These are phyloP conservation scores for Phrixothrix hirtus DNA, from an alignment of 2,888 invertebrate species.

Conservation along the genomic window DNA sequence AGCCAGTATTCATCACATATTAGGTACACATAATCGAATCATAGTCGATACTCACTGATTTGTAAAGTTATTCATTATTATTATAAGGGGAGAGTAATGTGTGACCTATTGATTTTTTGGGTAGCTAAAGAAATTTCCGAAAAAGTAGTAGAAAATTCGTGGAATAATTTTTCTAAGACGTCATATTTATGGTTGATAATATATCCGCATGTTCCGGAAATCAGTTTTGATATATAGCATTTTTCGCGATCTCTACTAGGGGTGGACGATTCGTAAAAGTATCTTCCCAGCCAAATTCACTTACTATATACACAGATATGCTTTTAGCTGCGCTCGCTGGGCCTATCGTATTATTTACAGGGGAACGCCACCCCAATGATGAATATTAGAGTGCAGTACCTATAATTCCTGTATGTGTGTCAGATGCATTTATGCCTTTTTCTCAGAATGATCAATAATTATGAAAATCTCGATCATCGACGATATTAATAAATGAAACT, in stretches of 20 bases:
- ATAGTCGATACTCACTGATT: constrained; percentile 46
- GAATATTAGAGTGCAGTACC: constrained; percentile 25
- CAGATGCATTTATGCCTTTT: constrained; percentile 3
- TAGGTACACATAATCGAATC: constrained; percentile 48
- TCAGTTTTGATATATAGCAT: constrained; percentile 41
- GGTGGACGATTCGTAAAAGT: constrained; percentile 38
- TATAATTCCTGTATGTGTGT: constrained; percentile 18
- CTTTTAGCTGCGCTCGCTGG: constrained; percentile 40
- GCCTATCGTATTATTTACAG: constrained; percentile 37
- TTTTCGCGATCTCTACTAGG: constrained; percentile 37
- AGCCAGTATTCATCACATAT: constrained; percentile 29
- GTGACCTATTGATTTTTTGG: background rate
- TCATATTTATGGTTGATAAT: constrained; percentile 29
- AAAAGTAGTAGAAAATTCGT: constrained; percentile 10
- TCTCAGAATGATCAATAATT: no score
- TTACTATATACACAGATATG: constrained; percentile 55
- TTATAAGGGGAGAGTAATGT: constrained; percentile 20
- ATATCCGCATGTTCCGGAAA: constrained; percentile 34
- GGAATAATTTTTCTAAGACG: constrained; percentile 26
- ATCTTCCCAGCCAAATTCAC: constrained; percentile 53
- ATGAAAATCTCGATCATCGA: no score
- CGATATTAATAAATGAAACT: background rate
- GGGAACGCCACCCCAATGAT: constrained; percentile 35
- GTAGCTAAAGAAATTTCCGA: background rate
- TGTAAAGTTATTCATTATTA: constrained; percentile 49